These are phyloP conservation scores for Coenonympha arcania DNA, from an alignment of 2,888 invertebrate species.

Conservation along the genomic window DNA sequence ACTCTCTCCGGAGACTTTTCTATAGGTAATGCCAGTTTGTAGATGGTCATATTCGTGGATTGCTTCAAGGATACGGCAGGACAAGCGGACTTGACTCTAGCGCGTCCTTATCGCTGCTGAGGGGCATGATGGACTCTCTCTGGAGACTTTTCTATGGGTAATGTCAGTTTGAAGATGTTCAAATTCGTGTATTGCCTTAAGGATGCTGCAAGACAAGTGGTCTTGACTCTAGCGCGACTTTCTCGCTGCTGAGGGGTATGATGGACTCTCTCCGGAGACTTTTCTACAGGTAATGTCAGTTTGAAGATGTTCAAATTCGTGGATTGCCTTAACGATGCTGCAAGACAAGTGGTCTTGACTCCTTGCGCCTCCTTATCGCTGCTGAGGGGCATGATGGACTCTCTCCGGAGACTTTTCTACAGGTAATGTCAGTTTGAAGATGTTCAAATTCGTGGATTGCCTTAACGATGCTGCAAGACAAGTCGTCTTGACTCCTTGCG, in stretches of 20 bases:
- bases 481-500: too few species aligned
- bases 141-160: constrained; percentile 54
- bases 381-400: too few species aligned
- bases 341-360: too few species aligned
- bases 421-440: constrained; percentile 83
- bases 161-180: too few species aligned
- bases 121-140: constrained; percentile 49
- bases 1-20: constrained; percentile 50
- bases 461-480: too few species aligned
- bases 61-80: constrained; percentile 87
- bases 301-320: too few species aligned
- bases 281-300: constrained; percentile 57
- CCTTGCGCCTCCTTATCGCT: too few species aligned
- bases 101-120: constrained; percentile 53
- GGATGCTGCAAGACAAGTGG: constrained; percentile 86
- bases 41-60: constrained; percentile 84
- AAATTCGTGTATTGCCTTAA: constrained; percentile 86
- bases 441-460: too few species aligned
- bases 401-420: background rate
- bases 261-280: constrained; percentile 52
- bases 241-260: constrained; percentile 48
- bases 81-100: constrained; percentile 76
- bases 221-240: constrained; percentile 61
- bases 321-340: too few species aligned
- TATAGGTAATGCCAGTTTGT: too few species aligned